Conservation (phyloP, 2,113 vertebrate species). For the Clinocottus analis region DNA sequence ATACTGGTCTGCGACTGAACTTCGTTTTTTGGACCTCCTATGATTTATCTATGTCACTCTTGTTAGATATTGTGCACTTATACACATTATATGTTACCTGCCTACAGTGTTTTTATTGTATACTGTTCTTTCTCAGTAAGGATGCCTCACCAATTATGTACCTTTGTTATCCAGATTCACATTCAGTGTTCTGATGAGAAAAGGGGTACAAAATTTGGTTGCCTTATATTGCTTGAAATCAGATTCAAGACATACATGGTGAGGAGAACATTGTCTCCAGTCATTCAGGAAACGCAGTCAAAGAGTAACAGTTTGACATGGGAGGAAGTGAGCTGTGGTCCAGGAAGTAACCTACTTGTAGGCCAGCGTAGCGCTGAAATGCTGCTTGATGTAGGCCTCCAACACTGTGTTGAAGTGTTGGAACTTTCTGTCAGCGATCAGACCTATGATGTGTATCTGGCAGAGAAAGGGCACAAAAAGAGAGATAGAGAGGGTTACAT, state of each 20-base stretch:
- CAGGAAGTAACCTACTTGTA: conserved; percentile 90
- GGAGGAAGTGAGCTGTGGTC: background rate
- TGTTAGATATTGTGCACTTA: background rate
- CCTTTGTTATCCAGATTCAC: background rate
- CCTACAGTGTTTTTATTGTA: background rate
- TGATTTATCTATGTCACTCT: background rate
- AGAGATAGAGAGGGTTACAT: background rate
- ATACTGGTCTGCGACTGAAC: background rate
- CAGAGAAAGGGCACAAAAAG: conserved; percentile 23
- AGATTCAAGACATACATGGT: background rate
- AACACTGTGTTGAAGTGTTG: conserved; percentile 97
- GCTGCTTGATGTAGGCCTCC: conserved; percentile 98
- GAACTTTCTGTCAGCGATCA: conserved; percentile 97
- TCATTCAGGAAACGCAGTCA: background rate
- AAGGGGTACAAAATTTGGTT: background rate
- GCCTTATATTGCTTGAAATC: background rate
- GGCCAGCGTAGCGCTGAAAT: conserved; percentile 96
- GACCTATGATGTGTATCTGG: conserved; percentile 96
- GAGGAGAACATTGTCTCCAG: background rate
- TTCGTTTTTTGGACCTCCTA: background rate
- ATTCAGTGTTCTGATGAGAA: background rate
- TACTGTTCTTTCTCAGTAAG: background rate
- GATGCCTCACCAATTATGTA: background rate
- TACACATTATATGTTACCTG: background rate
- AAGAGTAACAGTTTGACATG: background rate